Conservation (phyloP, 2,797 vertebrate genomes). For the Cirrhinus molitorella region DNA sequence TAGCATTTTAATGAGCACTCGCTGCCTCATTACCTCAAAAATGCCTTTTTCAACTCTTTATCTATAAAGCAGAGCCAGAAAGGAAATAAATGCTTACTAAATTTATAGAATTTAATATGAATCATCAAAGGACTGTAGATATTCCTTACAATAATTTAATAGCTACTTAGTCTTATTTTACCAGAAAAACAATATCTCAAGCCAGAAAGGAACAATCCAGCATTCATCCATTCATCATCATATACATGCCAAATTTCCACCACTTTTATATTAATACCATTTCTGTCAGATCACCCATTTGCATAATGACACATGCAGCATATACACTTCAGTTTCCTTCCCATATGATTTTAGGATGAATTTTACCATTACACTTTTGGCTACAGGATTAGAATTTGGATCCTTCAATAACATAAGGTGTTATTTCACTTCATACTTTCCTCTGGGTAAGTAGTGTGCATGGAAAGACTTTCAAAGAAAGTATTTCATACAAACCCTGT, state of each 20-base stretch:
- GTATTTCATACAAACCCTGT: not conserved
- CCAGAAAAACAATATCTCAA: not conserved
- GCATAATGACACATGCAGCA: constrained; percentile 30
- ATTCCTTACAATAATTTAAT: not conserved
- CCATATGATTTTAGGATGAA: not conserved
- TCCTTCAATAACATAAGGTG: not conserved
- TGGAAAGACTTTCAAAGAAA: constrained; percentile 36
- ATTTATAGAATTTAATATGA: not conserved
- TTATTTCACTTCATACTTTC: not conserved
- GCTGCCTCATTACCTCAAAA: constrained; percentile 24
- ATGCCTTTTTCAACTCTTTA: not conserved
- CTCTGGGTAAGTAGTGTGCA: constrained; percentile 6
- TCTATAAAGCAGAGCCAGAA: constrained; percentile 1
- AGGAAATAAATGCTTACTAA: not conserved
- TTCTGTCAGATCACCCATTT: not conserved
- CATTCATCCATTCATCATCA: not conserved
- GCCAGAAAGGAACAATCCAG: not conserved
- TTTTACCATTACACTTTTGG: not conserved
- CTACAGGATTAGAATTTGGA: not conserved
- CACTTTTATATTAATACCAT: not conserved
- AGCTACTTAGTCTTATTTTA: not conserved
- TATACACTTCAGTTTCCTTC: not conserved
- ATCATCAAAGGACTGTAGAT: not conserved
- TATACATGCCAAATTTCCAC: not conserved
- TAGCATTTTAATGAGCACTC: constrained; percentile 45